phyloP scores from a whole-genome alignment of 1,140 invertebrate species.

The Drosophila jambulina region DNA sequence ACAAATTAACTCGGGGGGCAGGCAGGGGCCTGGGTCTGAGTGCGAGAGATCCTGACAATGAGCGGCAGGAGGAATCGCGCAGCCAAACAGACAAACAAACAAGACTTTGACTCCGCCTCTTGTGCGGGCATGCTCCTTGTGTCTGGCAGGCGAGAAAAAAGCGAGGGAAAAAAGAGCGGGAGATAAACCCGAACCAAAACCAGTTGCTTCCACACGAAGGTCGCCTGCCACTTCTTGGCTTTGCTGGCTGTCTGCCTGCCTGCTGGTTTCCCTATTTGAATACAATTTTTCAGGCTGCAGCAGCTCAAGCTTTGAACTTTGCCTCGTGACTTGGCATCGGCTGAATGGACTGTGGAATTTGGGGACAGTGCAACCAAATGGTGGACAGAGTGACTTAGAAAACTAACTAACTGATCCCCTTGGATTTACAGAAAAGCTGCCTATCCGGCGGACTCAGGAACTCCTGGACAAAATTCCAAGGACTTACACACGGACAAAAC shows the following conservation, averaged over 20 bases:
- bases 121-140: slow-evolving; percentile 16
- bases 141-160: slow-evolving; percentile 35
- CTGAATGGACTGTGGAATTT: slow-evolving; percentile 28
- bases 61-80: slow-evolving; percentile 15
- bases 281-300: slow-evolving; percentile 59
- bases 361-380: too few species aligned
- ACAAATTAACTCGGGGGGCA: slow-evolving; percentile 46
- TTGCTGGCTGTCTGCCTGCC: slow-evolving; percentile 1
- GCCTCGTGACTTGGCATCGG: slow-evolving; percentile 54
- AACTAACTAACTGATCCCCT: neutral
- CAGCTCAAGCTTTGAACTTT: slow-evolving; percentile 72
- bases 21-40: neutral
- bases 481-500: slow-evolving; percentile 1
- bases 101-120: slow-evolving; percentile 42
- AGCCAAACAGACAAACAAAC: slow-evolving; percentile 50
- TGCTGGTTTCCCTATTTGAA: slow-evolving; percentile 55
- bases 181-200: slow-evolving; percentile 53
- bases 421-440: neutral
- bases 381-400: neutral
- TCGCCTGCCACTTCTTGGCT: slow-evolving; percentile 32
- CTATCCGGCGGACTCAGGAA: neutral
- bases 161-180: slow-evolving; percentile 27
- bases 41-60: slow-evolving; percentile 30
- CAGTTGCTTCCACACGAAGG: slow-evolving; percentile 74
- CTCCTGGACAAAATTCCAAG: neutral